Conservation (phyloP, 1,140 invertebrate genomes). For the Aethina tumida region DNA sequence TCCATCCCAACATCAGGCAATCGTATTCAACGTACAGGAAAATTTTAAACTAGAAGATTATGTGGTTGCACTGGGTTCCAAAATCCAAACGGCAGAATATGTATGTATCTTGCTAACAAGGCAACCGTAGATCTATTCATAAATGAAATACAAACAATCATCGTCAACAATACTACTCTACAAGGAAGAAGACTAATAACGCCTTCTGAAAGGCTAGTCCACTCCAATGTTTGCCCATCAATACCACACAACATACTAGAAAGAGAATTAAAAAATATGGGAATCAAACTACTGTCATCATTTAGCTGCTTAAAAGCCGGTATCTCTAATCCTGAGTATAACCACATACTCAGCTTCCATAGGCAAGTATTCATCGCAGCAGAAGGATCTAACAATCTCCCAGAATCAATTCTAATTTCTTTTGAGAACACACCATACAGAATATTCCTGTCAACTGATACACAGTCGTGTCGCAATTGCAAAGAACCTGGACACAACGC, state of each 20-base stretch:
- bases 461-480: not conserved
- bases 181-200: slow-evolving; percentile 4
- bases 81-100: slow-evolving; percentile 8
- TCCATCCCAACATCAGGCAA: slow-evolving; percentile 3
- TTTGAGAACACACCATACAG: slow-evolving; percentile 2
- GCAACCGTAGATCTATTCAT: slow-evolving; percentile 4
- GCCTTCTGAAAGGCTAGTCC: slow-evolving; percentile 3
- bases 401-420: not conserved
- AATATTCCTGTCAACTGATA: not conserved
- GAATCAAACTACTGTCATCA: slow-evolving; percentile 3
- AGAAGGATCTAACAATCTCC: not conserved
- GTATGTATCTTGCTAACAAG: slow-evolving; percentile 8
- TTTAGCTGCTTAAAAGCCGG: slow-evolving; percentile 2
- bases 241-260: slow-evolving; percentile 6
- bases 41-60: slow-evolving; percentile 5
- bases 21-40: slow-evolving; percentile 2
- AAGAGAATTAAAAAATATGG: not conserved
- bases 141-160: not conserved
- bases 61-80: not conserved
- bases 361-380: slow-evolving; percentile 6
- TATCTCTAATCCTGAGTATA: slow-evolving; percentile 3
- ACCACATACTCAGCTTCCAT: slow-evolving; percentile 7
- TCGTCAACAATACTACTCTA: not conserved
- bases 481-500: slow-evolving; percentile 3
- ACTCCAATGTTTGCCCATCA: slow-evolving; percentile 6